Evolutionary conservation across 2,797 vertebrate species (phyloP), one percentile per base, ranked within the genome.

Genomic region (Peromyscus aztecus): DNA sequence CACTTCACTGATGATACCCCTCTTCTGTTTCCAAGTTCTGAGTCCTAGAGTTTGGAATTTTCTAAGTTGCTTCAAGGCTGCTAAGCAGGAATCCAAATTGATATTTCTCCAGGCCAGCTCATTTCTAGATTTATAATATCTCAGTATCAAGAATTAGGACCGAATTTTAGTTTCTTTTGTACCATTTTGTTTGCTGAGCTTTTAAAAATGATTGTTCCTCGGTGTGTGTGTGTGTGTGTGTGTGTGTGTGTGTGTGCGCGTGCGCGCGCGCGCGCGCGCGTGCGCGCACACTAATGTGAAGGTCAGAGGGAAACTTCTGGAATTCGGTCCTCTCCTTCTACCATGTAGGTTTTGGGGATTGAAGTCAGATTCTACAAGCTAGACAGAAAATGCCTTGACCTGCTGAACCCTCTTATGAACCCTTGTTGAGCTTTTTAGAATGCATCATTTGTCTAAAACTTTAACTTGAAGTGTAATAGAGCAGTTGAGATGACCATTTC

Each of bases 41-140:
- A 87, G 93, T 89, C 83, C 71, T 76, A 11, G 46, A 67, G 76
- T 71, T 73, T 75, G 40, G 91, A 81, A 96, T 93, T 94, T 46
- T 97, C 90, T 55, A 80, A 90, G 87, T 65, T 87, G 80, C 37
- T 63, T 40, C 65, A 65, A 88, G 85, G 49, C 80, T 87, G 87
- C 93, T 90, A 52, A 87, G 40, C 40, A 46, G 40, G 59, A 10
- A 88, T 52, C 40, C 11, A 43, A 65, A 59, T 11, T 21, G 27
- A 16, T 12, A 10, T 7, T 55, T 52, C 92, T 94, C 63, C 19
- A 34, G 13, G 67, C 34, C 57, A 52, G 81, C 27, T 46, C 37
- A 46, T 78, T 77, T 65, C 94, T 92, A 65, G 55, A 87, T 90
- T 19, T 49, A 10, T 9, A 14, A 3, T 59, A 63, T 8, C 67